A percentile compares a stretch with the other conserved stretches of the same genome.
These are phyloP conservation scores for Lophochroa leadbeateri DNA, from an alignment of 2,113 vertebrate genomes.

Conservation along the genomic window DNA sequence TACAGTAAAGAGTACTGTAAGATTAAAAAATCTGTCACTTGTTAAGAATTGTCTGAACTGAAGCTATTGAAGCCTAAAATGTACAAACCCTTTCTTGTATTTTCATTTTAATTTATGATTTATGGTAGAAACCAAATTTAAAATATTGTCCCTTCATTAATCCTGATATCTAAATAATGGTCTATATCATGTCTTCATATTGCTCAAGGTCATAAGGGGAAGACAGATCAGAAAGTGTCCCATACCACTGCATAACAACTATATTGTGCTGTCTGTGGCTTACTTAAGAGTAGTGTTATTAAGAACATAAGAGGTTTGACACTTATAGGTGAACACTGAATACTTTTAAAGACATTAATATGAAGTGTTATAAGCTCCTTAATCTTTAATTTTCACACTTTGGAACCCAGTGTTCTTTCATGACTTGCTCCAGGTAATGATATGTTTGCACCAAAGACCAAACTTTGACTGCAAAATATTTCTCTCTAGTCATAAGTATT, in stretches of 20 bases:
- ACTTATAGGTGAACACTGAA: too few species aligned
- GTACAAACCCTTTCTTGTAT: not conserved
- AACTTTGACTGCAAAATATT: not conserved
- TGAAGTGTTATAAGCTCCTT: not conserved
- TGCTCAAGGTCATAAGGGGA: not conserved
- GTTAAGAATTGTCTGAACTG: not conserved
- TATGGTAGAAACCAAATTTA: not conserved
- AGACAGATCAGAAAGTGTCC: not conserved
- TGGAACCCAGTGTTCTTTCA: not conserved
- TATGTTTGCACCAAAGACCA: not conserved
- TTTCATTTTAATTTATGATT: not conserved
- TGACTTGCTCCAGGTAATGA: not conserved
- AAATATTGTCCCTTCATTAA: not conserved
- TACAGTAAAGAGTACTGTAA: not conserved
- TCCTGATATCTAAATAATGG: not conserved
- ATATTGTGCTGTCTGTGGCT: not conserved
- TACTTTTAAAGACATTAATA: not conserved
- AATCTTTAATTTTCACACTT: not conserved
- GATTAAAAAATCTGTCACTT: not conserved
- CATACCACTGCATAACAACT: not conserved
- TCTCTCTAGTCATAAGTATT: not conserved
- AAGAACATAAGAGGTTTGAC: too few species aligned
- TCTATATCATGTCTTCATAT: not conserved
- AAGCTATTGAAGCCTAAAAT: not conserved
- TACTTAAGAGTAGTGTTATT: not conserved